Percentiles rank a stretch among this genome's conserved stretches.
Conservation (phyloP, 2,888 invertebrate species). For the Lordiphosa andalusiaca region DNA sequence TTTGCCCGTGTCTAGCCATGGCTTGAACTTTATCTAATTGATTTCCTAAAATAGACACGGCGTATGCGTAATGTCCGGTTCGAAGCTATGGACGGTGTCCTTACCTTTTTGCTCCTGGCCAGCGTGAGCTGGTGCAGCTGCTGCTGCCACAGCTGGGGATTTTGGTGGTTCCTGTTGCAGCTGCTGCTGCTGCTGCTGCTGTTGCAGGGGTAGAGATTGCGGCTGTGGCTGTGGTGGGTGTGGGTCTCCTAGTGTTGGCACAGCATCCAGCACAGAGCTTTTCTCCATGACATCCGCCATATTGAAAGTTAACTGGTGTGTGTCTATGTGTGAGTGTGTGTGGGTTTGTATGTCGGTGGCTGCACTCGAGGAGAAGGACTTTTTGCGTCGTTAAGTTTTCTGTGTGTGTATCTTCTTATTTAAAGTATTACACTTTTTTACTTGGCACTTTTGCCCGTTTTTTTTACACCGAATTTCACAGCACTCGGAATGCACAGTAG, state of each 20-base stretch:
- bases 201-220: conserved; percentile 24
- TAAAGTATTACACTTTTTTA: conserved; percentile 30
- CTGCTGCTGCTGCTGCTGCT: conserved; percentile 35
- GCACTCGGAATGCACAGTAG: conserved; percentile 49
- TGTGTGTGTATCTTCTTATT: conserved; percentile 49
- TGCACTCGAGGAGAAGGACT: conserved; percentile 59
- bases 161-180: conserved; percentile 51
- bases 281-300: conserved; percentile 79
- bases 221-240: conserved; percentile 28
- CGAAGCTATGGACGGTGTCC: conserved; percentile 30
- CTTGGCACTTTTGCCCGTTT: conserved; percentile 25
- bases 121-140: conserved; percentile 49
- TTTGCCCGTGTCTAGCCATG: conserved; percentile 5
- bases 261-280: conserved; percentile 77
- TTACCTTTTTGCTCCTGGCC: conserved; percentile 73
- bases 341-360: conserved; percentile 34
- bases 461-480: conserved; percentile 18
- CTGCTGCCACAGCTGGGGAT: conserved; percentile 26
- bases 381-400: conserved; percentile 35
- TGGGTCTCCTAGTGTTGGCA: conserved; percentile 54
- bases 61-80: conserved; percentile 54
- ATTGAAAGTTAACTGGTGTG: conserved; percentile 55
- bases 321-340: conserved; percentile 14
- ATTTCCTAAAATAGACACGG: conserved; percentile 46
- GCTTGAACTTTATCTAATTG: conserved; percentile 50